Base-by-base conservation (phyloP, 23 tunicate species). In the Halocynthia aurantium region DNA sequence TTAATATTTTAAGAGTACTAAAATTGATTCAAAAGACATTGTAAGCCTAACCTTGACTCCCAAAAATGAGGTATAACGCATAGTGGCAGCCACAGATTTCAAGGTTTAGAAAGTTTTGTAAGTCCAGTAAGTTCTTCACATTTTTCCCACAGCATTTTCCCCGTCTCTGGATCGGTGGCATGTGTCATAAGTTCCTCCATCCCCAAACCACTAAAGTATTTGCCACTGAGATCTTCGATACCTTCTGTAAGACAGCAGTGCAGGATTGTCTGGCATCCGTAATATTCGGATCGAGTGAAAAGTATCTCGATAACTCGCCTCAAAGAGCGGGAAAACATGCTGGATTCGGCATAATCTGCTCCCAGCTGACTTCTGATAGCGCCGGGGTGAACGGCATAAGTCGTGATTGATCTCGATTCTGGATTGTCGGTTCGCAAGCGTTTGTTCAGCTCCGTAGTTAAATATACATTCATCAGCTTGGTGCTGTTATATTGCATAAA, bases 361-460 rank as follows among this genome's bases (percentile, higher is more conserved):
- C 62, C 78, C 8, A 74, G 15, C 10, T 74, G 55, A 10, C 64
- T 74, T 8, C 22, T 52, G 61, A 74, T 44, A 52, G 78, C 17
- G 50, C 78, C 78, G 5, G 78, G 78, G 19, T 74, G 78, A 10
- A 74, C 64, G 19, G 78, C 55, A 53, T 74, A 74, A 5, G 78
- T 53, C 10, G 78, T 74, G 18, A 74, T 74, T 8, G 63, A 31
- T 31, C 44, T 31, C 4, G 44, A 1, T 31, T 31, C 44, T 31
- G 44, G 44, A 31, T 31, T 31, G 10, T 54, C 78, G 8, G 55
- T 53, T 55, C 55, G 55, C 19, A 74, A 74, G 22, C 78, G 78
- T 20, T 52, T 53, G 31, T 74, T 63, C 0, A 74, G 6, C 56
- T 74, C 78, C 20, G 8, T 74, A 7, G 78, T 74, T 22, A 74